phyloP scores from a whole-genome alignment of 1,140 invertebrate species.

The Lineus longissimus region DNA sequence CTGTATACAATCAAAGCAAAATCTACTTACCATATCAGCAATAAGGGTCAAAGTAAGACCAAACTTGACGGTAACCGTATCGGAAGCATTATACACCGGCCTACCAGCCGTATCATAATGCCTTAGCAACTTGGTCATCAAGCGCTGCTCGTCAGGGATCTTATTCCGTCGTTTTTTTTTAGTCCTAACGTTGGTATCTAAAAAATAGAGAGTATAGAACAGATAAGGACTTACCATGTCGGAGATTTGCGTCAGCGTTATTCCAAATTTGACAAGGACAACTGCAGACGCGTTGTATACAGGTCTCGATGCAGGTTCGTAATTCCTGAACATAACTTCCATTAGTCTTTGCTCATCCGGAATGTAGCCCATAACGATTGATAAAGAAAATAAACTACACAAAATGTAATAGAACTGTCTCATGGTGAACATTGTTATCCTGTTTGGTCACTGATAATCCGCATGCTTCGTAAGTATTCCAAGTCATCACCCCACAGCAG shows the following conservation, averaged over 20 bases:
- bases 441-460: too few relatives aligned
- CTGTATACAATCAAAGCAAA: too few relatives aligned
- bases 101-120: slow-evolving; percentile 91
- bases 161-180: background rate
- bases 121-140: slow-evolving; percentile 31
- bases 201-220: background rate
- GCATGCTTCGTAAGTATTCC: too few relatives aligned
- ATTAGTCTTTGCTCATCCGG: slow-evolving; percentile 38
- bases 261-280: slow-evolving; percentile 92
- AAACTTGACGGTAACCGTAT: slow-evolving; percentile 47
- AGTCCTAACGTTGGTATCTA: too few relatives aligned
- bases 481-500: too few relatives aligned
- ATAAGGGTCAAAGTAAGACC: slow-evolving; percentile 52
- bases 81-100: slow-evolving; percentile 50
- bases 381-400: too few relatives aligned
- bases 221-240: slow-evolving; percentile 82
- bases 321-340: slow-evolving; percentile 58
- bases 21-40: slow-evolving; percentile 62
- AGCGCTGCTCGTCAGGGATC: slow-evolving; percentile 42
- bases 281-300: slow-evolving; percentile 96
- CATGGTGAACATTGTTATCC: too few relatives aligned
- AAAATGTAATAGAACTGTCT: too few relatives aligned
- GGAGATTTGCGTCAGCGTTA: slow-evolving; percentile 98
- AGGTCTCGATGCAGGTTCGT: slow-evolving; percentile 94
- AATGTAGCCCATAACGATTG: background rate